phyloP scores from a whole-genome alignment of 2,113 vertebrate species.

The Lepus americanus region DNA sequence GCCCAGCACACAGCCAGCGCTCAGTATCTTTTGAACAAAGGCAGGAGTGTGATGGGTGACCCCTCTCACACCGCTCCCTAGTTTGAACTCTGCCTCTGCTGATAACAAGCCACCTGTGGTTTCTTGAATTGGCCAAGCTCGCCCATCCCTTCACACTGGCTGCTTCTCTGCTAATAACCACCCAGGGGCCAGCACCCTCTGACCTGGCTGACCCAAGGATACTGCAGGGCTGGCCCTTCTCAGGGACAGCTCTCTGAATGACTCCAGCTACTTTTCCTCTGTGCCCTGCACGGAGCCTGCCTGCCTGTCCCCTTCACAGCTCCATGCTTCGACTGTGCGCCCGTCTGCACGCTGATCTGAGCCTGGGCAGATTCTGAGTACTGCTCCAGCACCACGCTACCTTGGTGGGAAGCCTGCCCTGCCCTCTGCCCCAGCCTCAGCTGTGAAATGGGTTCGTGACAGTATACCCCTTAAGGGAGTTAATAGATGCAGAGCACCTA shows the following conservation, averaged over 20 bases:
- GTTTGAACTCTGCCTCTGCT: background rate
- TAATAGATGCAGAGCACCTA: no score
- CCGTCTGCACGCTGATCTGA: no score
- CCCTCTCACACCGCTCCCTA: background rate
- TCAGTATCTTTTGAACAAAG: background rate
- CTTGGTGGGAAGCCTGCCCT: background rate
- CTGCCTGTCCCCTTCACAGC: background rate
- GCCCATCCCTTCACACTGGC: rapidly evolving
- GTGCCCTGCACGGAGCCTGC: background rate
- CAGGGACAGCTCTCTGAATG: no score
- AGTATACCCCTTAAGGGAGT: background rate
- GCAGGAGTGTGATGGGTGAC: background rate
- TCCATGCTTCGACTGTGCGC: rapidly evolving
- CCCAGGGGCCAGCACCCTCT: background rate
- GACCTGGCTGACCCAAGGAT: background rate
- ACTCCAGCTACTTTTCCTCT: background rate
- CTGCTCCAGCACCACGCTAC: background rate
- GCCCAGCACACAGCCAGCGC: background rate
- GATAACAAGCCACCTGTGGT: background rate
- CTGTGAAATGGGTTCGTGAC: background rate
- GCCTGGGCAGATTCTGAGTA: background rate
- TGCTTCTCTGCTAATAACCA: no score
- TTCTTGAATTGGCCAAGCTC: background rate
- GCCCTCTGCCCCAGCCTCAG: background rate
- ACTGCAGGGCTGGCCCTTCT: background rate